Evolutionary conservation across 2,113 vertebrate species (phyloP).

Genomic region (Dipodomys stephensi): DNA sequence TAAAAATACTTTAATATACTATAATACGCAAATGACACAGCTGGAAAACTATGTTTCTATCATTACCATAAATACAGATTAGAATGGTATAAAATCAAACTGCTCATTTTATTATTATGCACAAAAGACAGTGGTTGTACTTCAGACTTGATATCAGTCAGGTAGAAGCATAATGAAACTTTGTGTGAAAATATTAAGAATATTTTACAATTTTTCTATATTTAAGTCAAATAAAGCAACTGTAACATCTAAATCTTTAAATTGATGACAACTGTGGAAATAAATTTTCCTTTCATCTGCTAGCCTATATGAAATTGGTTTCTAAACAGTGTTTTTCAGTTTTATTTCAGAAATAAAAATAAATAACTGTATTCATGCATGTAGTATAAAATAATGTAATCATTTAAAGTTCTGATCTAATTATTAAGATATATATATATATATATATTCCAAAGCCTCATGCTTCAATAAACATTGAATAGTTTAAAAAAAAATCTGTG

Average conservation of each 20-base stretch:
- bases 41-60: neutral
- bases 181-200: neutral
- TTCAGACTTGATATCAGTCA: neutral
- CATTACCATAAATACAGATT: neutral
- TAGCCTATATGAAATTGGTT: slow-evolving; percentile 1
- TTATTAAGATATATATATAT: slow-evolving; percentile 45
- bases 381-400: slow-evolving; percentile 2
- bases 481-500: neutral
- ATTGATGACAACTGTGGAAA: neutral
- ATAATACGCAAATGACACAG: too few species aligned
- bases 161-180: neutral
- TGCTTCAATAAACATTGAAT: neutral
- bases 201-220: neutral
- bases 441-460: neutral
- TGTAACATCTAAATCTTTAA: neutral
- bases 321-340: slow-evolving; percentile 6
- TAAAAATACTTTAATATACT: neutral
- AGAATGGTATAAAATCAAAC: neutral
- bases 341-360: neutral
- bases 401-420: slow-evolving; percentile 34
- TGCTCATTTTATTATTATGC: neutral
- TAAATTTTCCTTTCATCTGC: neutral
- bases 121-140: neutral
- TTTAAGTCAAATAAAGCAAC: neutral
- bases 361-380: neutral